Evolutionary conservation across 2,797 vertebrate genomes (phyloP).

Genomic region (Clarias platycephalus): DNA sequence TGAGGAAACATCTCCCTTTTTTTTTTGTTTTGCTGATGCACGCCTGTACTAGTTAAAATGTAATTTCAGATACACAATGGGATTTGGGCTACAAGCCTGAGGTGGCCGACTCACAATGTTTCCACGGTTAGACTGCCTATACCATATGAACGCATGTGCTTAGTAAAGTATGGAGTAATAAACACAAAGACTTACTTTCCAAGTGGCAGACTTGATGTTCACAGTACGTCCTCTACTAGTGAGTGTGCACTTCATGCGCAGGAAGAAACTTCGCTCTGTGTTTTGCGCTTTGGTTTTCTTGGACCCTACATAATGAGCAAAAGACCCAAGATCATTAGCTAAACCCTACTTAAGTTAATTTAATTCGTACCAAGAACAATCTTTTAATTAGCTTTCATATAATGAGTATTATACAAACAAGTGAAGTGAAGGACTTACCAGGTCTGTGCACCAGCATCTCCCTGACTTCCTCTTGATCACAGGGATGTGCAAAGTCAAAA

Average conservation of each 20-base stretch:
- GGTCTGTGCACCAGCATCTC: conserved; percentile 86
- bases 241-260: conserved; percentile 92
- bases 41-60: neutral
- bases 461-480: conserved; percentile 93
- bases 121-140: neutral
- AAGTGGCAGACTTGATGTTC: conserved; percentile 92
- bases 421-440: conserved; percentile 69
- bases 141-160: neutral
- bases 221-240: conserved; percentile 88
- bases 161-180: neutral
- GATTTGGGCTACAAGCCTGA: conserved; percentile 1
- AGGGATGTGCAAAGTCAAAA: conserved; percentile 92
- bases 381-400: neutral
- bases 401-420: neutral
- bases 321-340: neutral
- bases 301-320: conserved; percentile 57
- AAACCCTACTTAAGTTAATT: neutral
- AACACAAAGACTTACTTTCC: conserved; percentile 80
- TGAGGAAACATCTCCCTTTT: neutral
- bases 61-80: neutral
- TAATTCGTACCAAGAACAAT: neutral
- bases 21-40: neutral
- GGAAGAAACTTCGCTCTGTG: conserved; percentile 88
- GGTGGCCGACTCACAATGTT: neutral
- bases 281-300: conserved; percentile 86